Evolutionary conservation across 2,797 vertebrate species (phyloP).

Genomic region (Scolopax bukidnonensis): DNA sequence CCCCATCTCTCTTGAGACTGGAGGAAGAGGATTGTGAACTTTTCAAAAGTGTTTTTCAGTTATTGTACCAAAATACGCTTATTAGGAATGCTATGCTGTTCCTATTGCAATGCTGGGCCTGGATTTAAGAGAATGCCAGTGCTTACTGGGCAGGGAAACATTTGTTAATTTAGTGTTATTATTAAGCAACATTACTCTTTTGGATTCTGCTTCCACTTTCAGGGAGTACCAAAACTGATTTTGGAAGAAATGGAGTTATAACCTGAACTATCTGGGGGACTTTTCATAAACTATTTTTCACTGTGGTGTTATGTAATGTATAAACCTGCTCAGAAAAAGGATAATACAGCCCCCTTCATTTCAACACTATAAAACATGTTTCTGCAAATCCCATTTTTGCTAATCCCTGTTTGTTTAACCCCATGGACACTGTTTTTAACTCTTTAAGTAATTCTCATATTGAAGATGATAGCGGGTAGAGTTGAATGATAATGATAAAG

Average conservation of each 20-base stretch:
- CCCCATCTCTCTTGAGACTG: neutral
- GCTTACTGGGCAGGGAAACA: neutral
- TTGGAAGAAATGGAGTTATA: neutral
- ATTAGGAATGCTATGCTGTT: neutral
- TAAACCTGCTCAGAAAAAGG: neutral
- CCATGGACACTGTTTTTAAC: neutral
- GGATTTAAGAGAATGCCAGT: neutral
- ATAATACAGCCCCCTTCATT: neutral
- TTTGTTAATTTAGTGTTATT: neutral
- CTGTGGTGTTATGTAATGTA: neutral
- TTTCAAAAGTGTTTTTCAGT: neutral
- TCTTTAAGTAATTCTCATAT: neutral
- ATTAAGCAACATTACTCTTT: neutral
- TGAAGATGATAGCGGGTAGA: neutral
- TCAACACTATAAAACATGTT: neutral
- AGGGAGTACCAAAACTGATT: neutral
- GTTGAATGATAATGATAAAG: neutral
- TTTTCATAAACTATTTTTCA: neutral
- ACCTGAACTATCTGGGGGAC: neutral
- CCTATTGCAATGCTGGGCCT: neutral
- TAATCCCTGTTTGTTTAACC: neutral
- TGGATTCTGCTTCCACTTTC: neutral
- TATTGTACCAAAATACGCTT: rapidly evolving
- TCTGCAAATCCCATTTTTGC: neutral
- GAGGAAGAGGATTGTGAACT: neutral